phyloP scores from a whole-genome alignment of 2,113 vertebrate genomes.

The human (Homo sapiens) region GRCh38 chr3:26359501-26360000 shows the following conservation, averaged over 20 bases:
- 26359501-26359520: neutral
- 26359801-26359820: neutral
- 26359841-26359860: neutral
- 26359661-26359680: neutral
- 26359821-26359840: neutral
- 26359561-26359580: neutral
- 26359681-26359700: neutral
- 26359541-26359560: neutral
- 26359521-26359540: neutral
- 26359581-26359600: neutral
- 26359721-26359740: neutral
- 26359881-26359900: no score
- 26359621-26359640: neutral
- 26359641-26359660: neutral
- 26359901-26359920: no score
- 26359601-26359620: neutral
- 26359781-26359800: neutral
- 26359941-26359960: no score
- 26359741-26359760: neutral
- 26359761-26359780: neutral
- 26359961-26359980: no score
- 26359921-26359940: no score
- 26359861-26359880: neutral
- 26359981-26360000: no score
- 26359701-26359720: neutral